phyloP scores from a whole-genome alignment of 92 coral and sea anemone species.

The Muricea muricata region DNA sequence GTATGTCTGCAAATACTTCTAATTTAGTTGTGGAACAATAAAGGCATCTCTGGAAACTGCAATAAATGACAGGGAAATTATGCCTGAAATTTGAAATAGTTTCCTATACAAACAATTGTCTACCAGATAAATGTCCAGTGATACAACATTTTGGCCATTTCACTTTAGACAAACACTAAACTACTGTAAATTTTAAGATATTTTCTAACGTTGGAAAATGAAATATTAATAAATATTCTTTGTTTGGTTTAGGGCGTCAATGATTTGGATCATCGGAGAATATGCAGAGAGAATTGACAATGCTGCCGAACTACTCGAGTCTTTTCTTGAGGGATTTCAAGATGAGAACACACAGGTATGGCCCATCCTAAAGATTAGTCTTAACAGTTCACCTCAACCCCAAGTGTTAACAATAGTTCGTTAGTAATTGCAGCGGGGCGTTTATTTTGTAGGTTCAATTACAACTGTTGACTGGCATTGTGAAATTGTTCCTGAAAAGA shows the following conservation, averaged over 20 bases:
- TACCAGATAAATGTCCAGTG: constrained; percentile 37
- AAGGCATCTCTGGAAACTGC: constrained; percentile 33
- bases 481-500: constrained; percentile 93
- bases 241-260: constrained; percentile 96
- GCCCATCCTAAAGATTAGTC: too few relatives aligned
- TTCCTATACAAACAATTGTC: constrained; percentile 18
- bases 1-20: constrained; percentile 33
- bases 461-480: constrained; percentile 95
- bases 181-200: too few relatives aligned
- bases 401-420: too few relatives aligned
- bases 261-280: constrained; percentile 99
- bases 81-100: not conserved
- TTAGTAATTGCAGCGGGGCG: too few relatives aligned
- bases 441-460: constrained; percentile 82
- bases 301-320: constrained; percentile 96
- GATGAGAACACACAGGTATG: constrained; percentile 97
- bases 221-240: too few relatives aligned
- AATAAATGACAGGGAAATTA: not conserved
- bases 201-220: too few relatives aligned
- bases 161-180: constrained; percentile 29
- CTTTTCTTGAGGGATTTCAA: constrained; percentile 99
- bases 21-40: not conserved
- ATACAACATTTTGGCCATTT: not conserved
- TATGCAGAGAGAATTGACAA: constrained; percentile 99
- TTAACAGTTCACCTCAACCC: too few relatives aligned